A percentile compares a stretch with the other conserved stretches of the same genome.
phyloP scores from a whole-genome alignment of 2,113 vertebrate genomes.

The Tachuris rubrigastra region DNA sequence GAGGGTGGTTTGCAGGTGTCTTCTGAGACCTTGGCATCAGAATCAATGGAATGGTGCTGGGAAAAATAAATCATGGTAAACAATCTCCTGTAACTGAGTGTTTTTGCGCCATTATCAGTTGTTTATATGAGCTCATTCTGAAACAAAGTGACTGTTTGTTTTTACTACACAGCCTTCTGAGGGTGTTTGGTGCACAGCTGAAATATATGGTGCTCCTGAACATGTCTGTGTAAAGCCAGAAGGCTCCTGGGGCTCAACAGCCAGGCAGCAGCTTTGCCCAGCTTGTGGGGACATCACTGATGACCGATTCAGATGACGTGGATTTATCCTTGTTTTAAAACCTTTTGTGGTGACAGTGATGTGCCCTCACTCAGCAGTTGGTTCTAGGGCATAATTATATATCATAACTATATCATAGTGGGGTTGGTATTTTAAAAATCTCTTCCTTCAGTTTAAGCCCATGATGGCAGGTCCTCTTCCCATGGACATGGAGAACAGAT shows the following conservation, averaged over 20 bases:
- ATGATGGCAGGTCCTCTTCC: neutral
- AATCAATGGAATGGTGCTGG: neutral
- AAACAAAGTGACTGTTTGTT: neutral
- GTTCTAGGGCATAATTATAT: neutral
- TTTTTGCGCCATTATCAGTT: neutral
- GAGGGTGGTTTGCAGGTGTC: neutral
- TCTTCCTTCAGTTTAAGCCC: neutral
- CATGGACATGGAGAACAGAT: neutral
- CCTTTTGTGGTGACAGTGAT: neutral
- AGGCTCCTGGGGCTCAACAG: neutral
- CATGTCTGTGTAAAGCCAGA: neutral
- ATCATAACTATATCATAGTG: neutral
- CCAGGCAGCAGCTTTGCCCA: neutral
- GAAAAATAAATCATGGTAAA: neutral
- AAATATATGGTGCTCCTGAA: neutral
- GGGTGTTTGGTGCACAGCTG: neutral
- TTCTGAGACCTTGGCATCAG: neutral
- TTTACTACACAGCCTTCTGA: neutral
- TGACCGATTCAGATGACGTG: neutral
- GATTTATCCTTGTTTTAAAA: neutral
- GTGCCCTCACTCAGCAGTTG: neutral
- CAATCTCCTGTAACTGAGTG: neutral
- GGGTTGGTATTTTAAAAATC: neutral
- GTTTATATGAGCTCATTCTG: conserved; percentile 29
- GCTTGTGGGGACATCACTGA: neutral